phyloP scores from a whole-genome alignment of 53 echinoderm and acorn worm species.

The Henricia sp. region DNA sequence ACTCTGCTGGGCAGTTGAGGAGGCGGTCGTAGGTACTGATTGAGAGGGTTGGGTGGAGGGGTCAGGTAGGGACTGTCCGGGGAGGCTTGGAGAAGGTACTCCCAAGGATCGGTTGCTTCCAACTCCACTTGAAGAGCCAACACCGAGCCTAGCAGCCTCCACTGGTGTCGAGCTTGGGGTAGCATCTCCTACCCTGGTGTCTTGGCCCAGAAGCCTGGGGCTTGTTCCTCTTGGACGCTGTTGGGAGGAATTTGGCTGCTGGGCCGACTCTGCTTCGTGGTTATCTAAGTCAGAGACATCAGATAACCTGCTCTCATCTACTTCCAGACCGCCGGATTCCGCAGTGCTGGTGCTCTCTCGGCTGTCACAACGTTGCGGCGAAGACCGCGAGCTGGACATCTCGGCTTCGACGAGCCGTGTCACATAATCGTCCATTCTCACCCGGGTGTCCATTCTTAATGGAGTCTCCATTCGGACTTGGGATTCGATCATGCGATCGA shows the following conservation, averaged over 20 bases:
- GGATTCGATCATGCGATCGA: slow-evolving; percentile 89
- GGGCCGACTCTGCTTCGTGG: slow-evolving; percentile 73
- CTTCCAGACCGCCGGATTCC: slow-evolving; percentile 62
- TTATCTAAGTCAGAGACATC: slow-evolving; percentile 61
- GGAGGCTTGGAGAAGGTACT: slow-evolving; percentile 31
- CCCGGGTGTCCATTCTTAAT: slow-evolving; percentile 22
- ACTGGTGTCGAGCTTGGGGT: slow-evolving; percentile 34
- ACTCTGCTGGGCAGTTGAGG: slow-evolving; percentile 50
- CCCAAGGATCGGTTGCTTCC: slow-evolving; percentile 13
- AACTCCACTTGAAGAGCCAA: slow-evolving; percentile 43
- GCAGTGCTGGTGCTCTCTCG: slow-evolving; percentile 75
- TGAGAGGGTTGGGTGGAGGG: slow-evolving; percentile 49
- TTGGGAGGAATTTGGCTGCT: slow-evolving; percentile 18
- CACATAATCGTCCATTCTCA: slow-evolving; percentile 74
- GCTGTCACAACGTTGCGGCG: slow-evolving; percentile 66
- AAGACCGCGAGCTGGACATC: slow-evolving; percentile 72
- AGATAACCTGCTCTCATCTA: slow-evolving; percentile 56
- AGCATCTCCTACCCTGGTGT: slow-evolving; percentile 38
- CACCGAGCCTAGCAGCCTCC: slow-evolving; percentile 22
- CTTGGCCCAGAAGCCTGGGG: slow-evolving; percentile 26
- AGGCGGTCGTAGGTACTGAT: slow-evolving; percentile 69
- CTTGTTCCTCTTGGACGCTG: slow-evolving; percentile 36
- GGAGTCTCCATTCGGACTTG: slow-evolving; percentile 77
- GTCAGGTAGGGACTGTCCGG: slow-evolving; percentile 10
- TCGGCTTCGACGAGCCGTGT: slow-evolving; percentile 79